Percentiles rank a stretch among this genome's conserved stretches.
Conservation (phyloP, 30 jellyfish, hydroid and myxozoan species). For the Pseudorhiza aurosa region DNA sequence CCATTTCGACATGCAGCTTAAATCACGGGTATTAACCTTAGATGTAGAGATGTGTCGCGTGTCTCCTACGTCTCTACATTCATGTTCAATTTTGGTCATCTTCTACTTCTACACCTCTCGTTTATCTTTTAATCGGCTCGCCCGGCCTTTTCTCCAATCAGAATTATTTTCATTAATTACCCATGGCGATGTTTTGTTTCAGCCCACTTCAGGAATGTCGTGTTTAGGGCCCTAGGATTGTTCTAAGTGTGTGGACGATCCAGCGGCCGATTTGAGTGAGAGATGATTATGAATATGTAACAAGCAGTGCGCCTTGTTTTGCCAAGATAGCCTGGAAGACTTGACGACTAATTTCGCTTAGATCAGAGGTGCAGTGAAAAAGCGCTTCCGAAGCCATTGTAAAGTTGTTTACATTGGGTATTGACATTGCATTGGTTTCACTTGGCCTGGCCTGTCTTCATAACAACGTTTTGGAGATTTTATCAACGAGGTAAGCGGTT, state of each 20-base stretch:
- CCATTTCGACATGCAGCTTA: no score
- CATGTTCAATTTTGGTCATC: neutral
- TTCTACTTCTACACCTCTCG: neutral
- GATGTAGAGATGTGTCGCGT: no score
- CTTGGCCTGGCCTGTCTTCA: slow-evolving; percentile 3
- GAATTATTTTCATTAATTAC: slow-evolving; percentile 43
- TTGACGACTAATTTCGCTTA: neutral
- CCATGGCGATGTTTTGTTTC: slow-evolving; percentile 40
- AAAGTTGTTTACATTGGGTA: slow-evolving; percentile 33
- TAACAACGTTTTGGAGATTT: neutral
- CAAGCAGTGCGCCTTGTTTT: neutral
- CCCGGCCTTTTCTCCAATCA: slow-evolving; percentile 47
- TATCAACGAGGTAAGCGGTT: no score
- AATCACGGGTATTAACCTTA: no score
- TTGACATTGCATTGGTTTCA: slow-evolving; percentile 53
- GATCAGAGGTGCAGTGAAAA: neutral
- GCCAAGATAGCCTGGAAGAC: neutral
- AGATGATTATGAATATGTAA: neutral
- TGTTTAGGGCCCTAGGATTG: slow-evolving; percentile 5
- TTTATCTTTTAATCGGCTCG: slow-evolving; percentile 43
- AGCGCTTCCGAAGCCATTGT: slow-evolving; percentile 39
- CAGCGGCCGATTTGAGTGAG: neutral
- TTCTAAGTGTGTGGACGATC: neutral
- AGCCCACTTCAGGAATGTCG: slow-evolving; percentile 43
- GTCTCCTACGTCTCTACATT: no score